Conservation (phyloP, 2,797 vertebrate species). For the Champsocephalus gunnari region DNA sequence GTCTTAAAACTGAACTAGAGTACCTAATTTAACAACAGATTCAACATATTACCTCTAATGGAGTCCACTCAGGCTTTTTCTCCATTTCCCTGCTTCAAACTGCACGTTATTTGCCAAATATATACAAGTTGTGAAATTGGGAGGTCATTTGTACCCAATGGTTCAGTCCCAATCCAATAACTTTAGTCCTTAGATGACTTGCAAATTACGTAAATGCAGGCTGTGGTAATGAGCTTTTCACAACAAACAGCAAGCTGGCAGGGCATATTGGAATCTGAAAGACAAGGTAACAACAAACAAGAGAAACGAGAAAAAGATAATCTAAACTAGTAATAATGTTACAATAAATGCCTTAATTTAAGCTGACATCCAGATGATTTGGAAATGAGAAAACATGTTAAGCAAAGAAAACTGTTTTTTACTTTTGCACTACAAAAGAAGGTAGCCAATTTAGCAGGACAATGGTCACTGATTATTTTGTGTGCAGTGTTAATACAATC, state of each 20-base stretch:
- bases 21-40: constrained; percentile 23
- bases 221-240: constrained; percentile 11
- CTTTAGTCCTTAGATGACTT: neutral
- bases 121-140: constrained; percentile 21
- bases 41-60: constrained; percentile 29
- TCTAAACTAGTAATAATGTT: neutral
- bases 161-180: constrained; percentile 15
- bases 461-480: neutral
- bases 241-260: constrained; percentile 2
- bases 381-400: neutral
- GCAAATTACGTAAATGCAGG: neutral
- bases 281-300: neutral
- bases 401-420: neutral
- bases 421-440: neutral
- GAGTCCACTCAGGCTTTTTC: constrained; percentile 12
- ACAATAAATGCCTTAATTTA: neutral
- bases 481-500: neutral
- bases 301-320: neutral
- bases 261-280: neutral
- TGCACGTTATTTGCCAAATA: constrained; percentile 9
- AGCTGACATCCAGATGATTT: constrained; percentile 1
- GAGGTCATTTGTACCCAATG: constrained; percentile 34
- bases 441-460: neutral
- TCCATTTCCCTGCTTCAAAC: constrained; percentile 24
- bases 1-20: constrained; percentile 32